These are phyloP conservation scores for Oryzias curvinotus DNA, from an alignment of 2,113 vertebrate genomes.

Conservation along the genomic window DNA sequence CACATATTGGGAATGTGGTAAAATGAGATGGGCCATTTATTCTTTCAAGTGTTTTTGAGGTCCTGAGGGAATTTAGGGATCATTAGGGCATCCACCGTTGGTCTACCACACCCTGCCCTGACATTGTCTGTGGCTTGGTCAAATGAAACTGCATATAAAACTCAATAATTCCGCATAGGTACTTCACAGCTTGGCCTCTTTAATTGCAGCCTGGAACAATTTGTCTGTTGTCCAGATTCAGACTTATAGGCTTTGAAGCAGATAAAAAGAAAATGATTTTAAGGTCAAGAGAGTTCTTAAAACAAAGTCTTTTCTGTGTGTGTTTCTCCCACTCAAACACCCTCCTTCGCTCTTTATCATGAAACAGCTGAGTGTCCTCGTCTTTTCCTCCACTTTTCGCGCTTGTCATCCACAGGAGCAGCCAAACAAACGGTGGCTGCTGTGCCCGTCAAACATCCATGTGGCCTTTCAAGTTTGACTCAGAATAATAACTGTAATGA, in stretches of 20 bases:
- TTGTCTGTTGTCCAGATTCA: background rate
- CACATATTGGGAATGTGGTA: slow-evolving; percentile 49
- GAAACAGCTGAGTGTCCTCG: slow-evolving; percentile 21
- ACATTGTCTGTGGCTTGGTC: slow-evolving; percentile 64
- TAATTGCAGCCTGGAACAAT: background rate
- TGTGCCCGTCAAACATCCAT: slow-evolving; percentile 42
- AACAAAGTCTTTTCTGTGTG: slow-evolving; percentile 28
- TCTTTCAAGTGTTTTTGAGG: slow-evolving; percentile 63
- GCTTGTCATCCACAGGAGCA: slow-evolving; percentile 30
- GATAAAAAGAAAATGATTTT: slow-evolving; percentile 14
- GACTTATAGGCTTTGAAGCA: slow-evolving; percentile 1
- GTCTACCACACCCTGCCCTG: slow-evolving; percentile 61
- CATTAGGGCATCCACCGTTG: slow-evolving; percentile 56
- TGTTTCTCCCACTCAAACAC: slow-evolving; percentile 30
- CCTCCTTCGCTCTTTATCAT: slow-evolving; percentile 34
- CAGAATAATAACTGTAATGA: slow-evolving; percentile 66
- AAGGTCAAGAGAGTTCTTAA: slow-evolving; percentile 27
- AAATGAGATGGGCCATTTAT: slow-evolving; percentile 62
- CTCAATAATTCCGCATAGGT: slow-evolving; percentile 43
- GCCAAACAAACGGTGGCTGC: slow-evolving; percentile 40
- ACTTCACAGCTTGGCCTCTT: slow-evolving; percentile 3
- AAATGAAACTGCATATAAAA: slow-evolving; percentile 60
- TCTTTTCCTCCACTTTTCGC: background rate
- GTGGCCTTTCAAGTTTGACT: slow-evolving; percentile 70
- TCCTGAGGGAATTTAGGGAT: slow-evolving; percentile 53